These are phyloP conservation scores for Phocides pigmalion DNA, from an alignment of 1,140 invertebrate genomes.

Conservation along the genomic window DNA sequence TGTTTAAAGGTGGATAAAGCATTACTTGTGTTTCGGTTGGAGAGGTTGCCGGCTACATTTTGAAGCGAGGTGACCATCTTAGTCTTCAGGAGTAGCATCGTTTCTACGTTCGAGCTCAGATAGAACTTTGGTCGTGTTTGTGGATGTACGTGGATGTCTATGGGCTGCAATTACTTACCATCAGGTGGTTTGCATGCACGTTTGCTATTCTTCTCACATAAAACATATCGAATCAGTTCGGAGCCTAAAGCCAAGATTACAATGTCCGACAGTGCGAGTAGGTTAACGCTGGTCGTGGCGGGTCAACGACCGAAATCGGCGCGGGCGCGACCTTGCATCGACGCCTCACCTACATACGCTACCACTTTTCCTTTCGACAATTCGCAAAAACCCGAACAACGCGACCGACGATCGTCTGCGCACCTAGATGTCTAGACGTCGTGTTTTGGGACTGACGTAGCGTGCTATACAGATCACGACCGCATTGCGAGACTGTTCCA, in stretches of 20 bases:
- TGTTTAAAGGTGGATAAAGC: no score
- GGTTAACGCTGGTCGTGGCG: slow-evolving; percentile 42
- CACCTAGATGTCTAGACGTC: slow-evolving; percentile 38
- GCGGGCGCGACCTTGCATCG: slow-evolving; percentile 74
- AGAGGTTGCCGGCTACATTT: no score
- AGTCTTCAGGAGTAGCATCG: no score
- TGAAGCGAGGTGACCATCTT: no score
- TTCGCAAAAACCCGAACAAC: slow-evolving; percentile 69
- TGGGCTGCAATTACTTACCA: no score
- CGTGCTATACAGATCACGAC: slow-evolving; percentile 13
- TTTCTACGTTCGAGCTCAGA: no score
- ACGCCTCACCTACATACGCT: slow-evolving; percentile 74
- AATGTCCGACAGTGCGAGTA: slow-evolving; percentile 24
- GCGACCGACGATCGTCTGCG: slow-evolving; percentile 21
- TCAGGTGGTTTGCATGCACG: no score
- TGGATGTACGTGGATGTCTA: no score
- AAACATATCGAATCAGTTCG: neutral
- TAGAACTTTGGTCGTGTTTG: no score
- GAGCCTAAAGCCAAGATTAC: slow-evolving; percentile 26
- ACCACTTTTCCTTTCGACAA: slow-evolving; percentile 80
- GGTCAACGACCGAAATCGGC: slow-evolving; percentile 74
- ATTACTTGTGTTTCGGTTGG: no score
- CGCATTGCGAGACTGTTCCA: neutral
- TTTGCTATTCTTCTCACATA: no score
- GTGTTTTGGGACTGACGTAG: slow-evolving; percentile 20